Evolutionary conservation across 2,888 invertebrate genomes (phyloP).

Genomic region (Eristalis pertinax): DNA sequence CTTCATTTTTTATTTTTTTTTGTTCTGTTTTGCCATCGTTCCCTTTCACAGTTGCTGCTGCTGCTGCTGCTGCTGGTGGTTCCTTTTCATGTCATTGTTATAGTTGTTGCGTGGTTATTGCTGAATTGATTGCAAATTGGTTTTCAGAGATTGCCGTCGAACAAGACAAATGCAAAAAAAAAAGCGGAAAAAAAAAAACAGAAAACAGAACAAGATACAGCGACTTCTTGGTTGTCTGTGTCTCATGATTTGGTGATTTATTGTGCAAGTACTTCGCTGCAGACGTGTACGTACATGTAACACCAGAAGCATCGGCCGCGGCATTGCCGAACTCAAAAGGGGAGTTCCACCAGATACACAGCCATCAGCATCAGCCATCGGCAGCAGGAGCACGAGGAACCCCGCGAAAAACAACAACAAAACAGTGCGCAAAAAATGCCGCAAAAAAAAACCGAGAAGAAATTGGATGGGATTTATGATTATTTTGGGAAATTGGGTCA

Average conservation of each 20-base stretch:
- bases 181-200: not conserved
- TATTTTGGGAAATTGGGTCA: slow-evolving; percentile 72
- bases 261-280: slow-evolving; percentile 27
- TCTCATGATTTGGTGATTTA: slow-evolving; percentile 58
- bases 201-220: not conserved
- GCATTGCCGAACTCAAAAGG: slow-evolving; percentile 32
- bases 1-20: not conserved
- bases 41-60: not conserved
- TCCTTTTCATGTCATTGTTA: slow-evolving; percentile 24
- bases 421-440: not conserved
- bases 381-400: slow-evolving; percentile 4
- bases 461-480: slow-evolving; percentile 70
- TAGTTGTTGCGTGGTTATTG: slow-evolving; percentile 35
- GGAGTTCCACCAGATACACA: not conserved
- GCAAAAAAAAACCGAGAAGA: slow-evolving; percentile 3
- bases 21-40: too few species aligned
- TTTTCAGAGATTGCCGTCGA: slow-evolving; percentile 46
- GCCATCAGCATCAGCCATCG: not conserved
- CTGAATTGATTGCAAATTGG: slow-evolving; percentile 62
- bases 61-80: not conserved
- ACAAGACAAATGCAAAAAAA: not conserved
- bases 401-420: slow-evolving; percentile 16
- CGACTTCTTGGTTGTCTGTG: slow-evolving; percentile 17
- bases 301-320: slow-evolving; percentile 41
- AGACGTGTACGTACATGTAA: slow-evolving; percentile 22